phyloP scores from a whole-genome alignment of 2,888 invertebrate species.

The Salticus scenicus region DNA sequence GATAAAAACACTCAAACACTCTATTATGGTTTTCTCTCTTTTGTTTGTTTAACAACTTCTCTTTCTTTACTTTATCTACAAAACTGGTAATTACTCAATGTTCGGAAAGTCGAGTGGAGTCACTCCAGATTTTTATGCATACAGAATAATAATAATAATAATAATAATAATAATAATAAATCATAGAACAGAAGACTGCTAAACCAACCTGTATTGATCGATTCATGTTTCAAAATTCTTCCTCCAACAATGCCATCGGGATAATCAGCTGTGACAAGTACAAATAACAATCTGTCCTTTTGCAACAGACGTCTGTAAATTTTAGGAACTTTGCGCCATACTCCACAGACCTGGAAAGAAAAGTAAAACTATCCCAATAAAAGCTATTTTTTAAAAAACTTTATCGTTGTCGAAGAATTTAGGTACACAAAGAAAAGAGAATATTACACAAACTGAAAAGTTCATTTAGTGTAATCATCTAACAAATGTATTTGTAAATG shows the following conservation, averaged over 20 bases:
- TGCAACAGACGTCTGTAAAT: slow-evolving; percentile 82
- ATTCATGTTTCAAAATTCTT: slow-evolving; percentile 74
- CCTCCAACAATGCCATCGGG: slow-evolving; percentile 75
- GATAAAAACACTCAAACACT: too few species aligned
- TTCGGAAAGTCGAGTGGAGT: too few species aligned
- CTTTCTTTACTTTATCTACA: too few species aligned
- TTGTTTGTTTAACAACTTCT: too few species aligned
- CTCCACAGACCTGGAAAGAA: slow-evolving; percentile 82
- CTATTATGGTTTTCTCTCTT: too few species aligned
- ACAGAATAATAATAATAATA: too few species aligned
- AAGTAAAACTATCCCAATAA: not conserved
- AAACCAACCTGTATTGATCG: slow-evolving; percentile 79
- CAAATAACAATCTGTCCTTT: slow-evolving; percentile 70
- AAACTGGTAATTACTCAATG: too few species aligned
- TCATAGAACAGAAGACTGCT: too few species aligned
- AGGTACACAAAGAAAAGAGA: not conserved
- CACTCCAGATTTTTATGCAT: too few species aligned
- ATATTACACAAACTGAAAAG: not conserved
- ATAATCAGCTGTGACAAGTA: slow-evolving; percentile 74
- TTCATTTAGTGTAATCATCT: not conserved
- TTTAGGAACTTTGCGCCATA: slow-evolving; percentile 89
- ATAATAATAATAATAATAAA: too few species aligned
- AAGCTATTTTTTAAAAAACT: not conserved
- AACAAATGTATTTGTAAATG: not conserved
- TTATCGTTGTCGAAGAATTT: too few species aligned